Percentiles rank a stretch among this genome's conserved stretches.
These are phyloP conservation scores for Urophycis tenuis DNA, from an alignment of 2,797 vertebrate species.

Conservation along the genomic window DNA sequence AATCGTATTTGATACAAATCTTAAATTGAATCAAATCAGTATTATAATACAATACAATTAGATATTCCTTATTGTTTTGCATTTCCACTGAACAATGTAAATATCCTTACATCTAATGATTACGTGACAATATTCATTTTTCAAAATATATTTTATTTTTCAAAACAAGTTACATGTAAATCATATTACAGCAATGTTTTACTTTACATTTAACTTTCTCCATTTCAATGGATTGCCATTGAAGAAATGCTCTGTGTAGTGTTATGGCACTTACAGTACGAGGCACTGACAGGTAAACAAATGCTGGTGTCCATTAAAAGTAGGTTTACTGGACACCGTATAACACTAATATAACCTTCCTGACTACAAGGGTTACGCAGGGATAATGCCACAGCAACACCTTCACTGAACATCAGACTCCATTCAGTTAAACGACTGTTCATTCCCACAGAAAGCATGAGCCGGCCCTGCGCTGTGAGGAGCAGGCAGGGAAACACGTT, in stretches of 20 bases:
- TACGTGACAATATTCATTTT: neutral
- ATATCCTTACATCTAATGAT: neutral
- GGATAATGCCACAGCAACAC: constrained; percentile 13
- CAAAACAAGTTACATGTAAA: neutral
- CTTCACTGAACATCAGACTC: constrained; percentile 20
- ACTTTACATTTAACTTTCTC: neutral
- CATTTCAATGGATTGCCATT: neutral
- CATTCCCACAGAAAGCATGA: constrained; percentile 33
- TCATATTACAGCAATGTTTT: neutral
- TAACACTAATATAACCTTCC: constrained; percentile 14
- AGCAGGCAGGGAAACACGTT: constrained; percentile 55
- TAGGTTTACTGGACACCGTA: neutral
- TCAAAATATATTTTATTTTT: no score
- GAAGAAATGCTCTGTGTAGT: neutral
- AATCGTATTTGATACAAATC: neutral
- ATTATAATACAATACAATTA: neutral
- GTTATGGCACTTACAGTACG: neutral
- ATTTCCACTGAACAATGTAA: neutral
- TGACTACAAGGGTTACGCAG: neutral
- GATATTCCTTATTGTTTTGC: neutral
- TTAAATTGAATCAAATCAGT: neutral
- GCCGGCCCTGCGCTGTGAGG: constrained; percentile 51
- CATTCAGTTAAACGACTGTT: constrained; percentile 15
- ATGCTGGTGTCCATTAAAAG: neutral
- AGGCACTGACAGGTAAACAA: constrained; percentile 4